phyloP scores from a whole-genome alignment of 2,797 vertebrate species.

The Alosa sapidissima region DNA sequence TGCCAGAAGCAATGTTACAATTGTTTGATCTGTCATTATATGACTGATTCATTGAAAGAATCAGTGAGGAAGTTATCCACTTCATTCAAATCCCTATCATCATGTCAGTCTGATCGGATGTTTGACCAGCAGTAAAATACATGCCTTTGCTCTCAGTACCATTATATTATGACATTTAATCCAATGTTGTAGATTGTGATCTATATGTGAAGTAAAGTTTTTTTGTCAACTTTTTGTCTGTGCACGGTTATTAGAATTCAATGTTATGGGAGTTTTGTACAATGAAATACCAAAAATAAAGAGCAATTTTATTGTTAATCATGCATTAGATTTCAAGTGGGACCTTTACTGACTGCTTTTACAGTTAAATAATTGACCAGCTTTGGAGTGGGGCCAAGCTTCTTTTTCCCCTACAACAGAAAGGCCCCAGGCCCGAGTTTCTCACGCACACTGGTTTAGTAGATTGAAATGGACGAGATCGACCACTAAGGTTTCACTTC shows the following conservation, averaged over 20 bases:
- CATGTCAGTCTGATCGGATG: neutral
- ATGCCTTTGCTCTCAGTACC: neutral
- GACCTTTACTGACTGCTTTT: neutral
- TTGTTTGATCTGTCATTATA: neutral
- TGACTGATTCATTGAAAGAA: neutral
- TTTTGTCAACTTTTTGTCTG: neutral
- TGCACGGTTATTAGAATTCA: neutral
- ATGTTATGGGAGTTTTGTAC: neutral
- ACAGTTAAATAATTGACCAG: neutral
- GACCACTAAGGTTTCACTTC: slow-evolving; percentile 8
- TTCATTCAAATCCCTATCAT: neutral
- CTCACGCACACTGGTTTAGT: neutral
- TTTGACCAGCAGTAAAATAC: neutral
- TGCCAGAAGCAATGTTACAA: neutral
- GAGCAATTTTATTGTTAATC: neutral
- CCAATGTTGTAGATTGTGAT: neutral
- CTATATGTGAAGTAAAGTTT: neutral
- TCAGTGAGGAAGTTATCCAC: neutral
- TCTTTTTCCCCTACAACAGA: neutral
- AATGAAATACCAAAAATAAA: neutral
- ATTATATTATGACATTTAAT: neutral
- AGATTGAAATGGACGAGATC: neutral
- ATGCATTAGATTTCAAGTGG: neutral
- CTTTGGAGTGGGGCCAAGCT: neutral
- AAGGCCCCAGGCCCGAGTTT: neutral